Percentiles rank a stretch among this genome's conserved stretches.
These are phyloP conservation scores for Tridacna crocea DNA, from an alignment of 2,888 invertebrate genomes.

Conservation along the genomic window DNA sequence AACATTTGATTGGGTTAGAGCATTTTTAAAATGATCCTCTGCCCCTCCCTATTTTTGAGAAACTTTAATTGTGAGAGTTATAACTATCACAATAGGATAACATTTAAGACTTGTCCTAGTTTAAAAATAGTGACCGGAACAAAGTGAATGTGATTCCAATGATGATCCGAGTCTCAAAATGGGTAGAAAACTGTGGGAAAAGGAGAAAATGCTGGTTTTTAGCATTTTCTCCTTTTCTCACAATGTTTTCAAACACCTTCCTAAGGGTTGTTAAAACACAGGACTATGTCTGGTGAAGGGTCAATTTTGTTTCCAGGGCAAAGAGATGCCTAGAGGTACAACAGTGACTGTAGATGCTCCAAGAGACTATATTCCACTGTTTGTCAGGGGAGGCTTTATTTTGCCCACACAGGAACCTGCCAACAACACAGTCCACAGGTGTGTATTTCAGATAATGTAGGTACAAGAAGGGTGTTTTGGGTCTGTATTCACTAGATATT, in stretches of 20 bases:
- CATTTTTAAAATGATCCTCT: too few species aligned
- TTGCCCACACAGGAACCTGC: slow-evolving; percentile 84
- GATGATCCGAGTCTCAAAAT: too few species aligned
- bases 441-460: too few species aligned
- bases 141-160: too few species aligned
- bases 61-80: too few species aligned
- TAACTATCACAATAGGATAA: too few species aligned
- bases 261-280: background rate
- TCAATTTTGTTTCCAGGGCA: slow-evolving; percentile 62
- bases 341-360: slow-evolving; percentile 74
- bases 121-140: too few species aligned
- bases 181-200: slow-evolving; percentile 1
- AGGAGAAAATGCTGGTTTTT: background rate
- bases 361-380: slow-evolving; percentile 74
- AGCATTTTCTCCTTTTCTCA: background rate
- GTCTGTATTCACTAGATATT: too few species aligned
- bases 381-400: slow-evolving; percentile 76
- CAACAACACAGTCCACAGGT: slow-evolving; percentile 77
- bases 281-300: background rate
- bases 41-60: too few species aligned
- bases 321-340: slow-evolving; percentile 52
- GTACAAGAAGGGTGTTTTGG: too few species aligned
- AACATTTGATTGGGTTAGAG: too few species aligned
- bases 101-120: too few species aligned
- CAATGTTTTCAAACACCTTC: background rate